Conservation (phyloP, 2,113 vertebrate species). For the Cyphomyrus discorhynchus region DNA sequence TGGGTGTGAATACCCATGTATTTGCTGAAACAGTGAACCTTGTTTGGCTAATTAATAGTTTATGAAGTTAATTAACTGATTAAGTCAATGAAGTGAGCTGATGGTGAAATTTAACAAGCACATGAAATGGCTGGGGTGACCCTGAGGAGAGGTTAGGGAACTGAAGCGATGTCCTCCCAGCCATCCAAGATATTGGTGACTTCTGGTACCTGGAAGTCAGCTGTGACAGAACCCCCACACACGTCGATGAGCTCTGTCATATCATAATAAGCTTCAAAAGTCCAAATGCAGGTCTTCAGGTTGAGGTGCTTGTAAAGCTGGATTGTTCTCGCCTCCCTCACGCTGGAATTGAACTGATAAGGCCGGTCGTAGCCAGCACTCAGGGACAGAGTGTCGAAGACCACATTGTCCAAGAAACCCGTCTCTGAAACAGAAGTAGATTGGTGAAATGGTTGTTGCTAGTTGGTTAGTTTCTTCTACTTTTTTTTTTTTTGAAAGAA, state of each 20-base stretch:
- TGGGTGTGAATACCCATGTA: neutral
- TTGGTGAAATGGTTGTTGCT: neutral
- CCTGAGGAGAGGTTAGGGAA: neutral
- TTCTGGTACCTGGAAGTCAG: constrained; percentile 84
- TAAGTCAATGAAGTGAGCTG: neutral
- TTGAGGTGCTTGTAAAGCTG: constrained; percentile 93
- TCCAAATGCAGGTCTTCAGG: constrained; percentile 98
- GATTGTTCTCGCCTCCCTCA: constrained; percentile 79
- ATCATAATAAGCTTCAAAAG: constrained; percentile 90
- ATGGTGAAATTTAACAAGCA: neutral
- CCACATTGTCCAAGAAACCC: constrained; percentile 80
- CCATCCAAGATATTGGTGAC: neutral
- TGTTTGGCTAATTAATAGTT: neutral
- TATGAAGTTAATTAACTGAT: neutral
- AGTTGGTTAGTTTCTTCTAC: neutral
- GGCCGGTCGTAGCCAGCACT: constrained; percentile 89
- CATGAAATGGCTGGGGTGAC: neutral
- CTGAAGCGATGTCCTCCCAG: neutral
- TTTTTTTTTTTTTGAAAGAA: neutral
- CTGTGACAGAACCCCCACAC: constrained; percentile 88
- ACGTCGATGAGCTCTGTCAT: constrained; percentile 96
- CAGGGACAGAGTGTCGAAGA: constrained; percentile 66
- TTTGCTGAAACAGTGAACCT: neutral
- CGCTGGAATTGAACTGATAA: constrained; percentile 78
- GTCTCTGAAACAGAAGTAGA: constrained; percentile 61